These are phyloP conservation scores for Sebastes ruberrimus DNA, from an alignment of 2,797 vertebrate genomes.

Conservation along the genomic window DNA sequence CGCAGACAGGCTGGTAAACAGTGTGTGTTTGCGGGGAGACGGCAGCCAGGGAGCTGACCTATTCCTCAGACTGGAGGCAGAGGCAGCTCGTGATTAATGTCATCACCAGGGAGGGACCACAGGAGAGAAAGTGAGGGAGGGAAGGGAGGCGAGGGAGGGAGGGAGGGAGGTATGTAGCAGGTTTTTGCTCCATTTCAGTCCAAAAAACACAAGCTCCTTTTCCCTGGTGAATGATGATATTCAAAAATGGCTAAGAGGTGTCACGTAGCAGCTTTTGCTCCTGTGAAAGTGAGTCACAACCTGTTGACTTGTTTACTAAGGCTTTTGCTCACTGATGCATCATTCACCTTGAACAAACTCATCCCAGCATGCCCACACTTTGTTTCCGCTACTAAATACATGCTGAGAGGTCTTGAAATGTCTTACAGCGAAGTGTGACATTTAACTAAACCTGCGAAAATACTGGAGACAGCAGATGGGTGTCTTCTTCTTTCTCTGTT, in stretches of 20 bases:
- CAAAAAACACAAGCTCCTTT: not conserved
- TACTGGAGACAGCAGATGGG: not conserved
- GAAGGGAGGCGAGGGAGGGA: not conserved
- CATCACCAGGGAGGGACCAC: conserved; percentile 64
- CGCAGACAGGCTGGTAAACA: conserved; percentile 53
- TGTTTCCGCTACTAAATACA: not conserved
- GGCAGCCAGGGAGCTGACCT: conserved; percentile 77
- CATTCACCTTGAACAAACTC: conserved; percentile 25
- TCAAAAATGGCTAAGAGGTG: conserved; percentile 1
- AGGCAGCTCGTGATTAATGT: conserved; percentile 76
- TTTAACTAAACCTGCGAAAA: not conserved
- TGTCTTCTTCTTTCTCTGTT: not conserved
- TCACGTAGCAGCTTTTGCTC: not conserved
- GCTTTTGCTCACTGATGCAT: conserved; percentile 19
- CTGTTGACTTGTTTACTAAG: conserved; percentile 34
- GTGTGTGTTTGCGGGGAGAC: conserved; percentile 61
- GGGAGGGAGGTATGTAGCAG: not conserved
- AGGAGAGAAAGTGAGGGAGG: conserved; percentile 8
- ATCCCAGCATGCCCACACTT: not conserved
- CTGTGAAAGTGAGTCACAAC: conserved; percentile 40
- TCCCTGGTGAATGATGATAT: not conserved
- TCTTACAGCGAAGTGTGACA: not conserved
- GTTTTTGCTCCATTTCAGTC: conserved; percentile 31
- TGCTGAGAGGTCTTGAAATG: not conserved
- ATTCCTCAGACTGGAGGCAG: conserved; percentile 73